Base-by-base conservation (phyloP, 2,797 vertebrate species). In the Masticophis lateralis region DNA sequence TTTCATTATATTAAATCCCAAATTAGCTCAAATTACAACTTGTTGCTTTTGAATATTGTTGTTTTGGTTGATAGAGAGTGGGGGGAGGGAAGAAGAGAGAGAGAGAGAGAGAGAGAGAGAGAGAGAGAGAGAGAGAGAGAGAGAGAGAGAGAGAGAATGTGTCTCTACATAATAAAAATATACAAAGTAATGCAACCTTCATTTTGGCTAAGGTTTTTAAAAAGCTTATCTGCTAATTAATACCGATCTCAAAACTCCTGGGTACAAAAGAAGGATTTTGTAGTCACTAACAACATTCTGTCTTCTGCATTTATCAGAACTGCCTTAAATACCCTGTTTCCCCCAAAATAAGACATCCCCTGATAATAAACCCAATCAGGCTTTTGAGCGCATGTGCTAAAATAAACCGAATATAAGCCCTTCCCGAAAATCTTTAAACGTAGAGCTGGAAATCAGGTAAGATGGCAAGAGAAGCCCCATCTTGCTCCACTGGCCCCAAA, bases 21-120 rank as follows among this genome's bases (percentile, higher is more conserved):
- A 43, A 3, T 79, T 79, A 25, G 79, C 25, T 47, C 22, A 47
- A 83, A 83, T 83, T 47, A 25, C 43, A 83, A 47, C 10, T 47
- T 83, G 20, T 83, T 83, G 74, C 20, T 47, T 83, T 47, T 47
- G 37, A 83, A 83, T 83, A 83, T 83, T 47, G 37, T 83, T 83
- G 37, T 83, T 83, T 47, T 12, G 37, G 20, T 83, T 83, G 37
- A 83, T 0, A 66, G 11, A 63, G 27, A 63, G 11, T 28, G 59
- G 0, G 7, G 0, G 0, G 1, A 4, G 0, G 57, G 4, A 4
- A 0, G 57, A n/a, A 2, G 18, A 2, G 61, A 2, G 22, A 7
- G 61, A 28, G 27, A 10, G 25, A 11, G 25, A 10, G 3, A 11
- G 25, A 8, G 59, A n/a, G n/a, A n/a, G 16, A 60, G 20, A 27